Evolutionary conservation across 2,888 invertebrate species (phyloP).

Genomic region (Microctonus brassicae): DNA sequence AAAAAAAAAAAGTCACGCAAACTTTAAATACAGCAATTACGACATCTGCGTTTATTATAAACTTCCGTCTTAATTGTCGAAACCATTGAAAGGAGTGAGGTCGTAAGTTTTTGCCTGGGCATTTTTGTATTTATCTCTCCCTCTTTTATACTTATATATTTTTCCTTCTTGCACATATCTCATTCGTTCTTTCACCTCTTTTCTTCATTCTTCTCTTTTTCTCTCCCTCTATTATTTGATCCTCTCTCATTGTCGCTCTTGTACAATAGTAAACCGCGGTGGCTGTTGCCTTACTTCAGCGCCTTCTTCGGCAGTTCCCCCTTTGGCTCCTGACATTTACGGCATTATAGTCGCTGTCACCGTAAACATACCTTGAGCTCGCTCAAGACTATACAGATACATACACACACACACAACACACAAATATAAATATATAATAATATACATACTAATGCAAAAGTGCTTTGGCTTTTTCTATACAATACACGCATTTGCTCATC

Average conservation of each 20-base stretch:
- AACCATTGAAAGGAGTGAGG: conserved; percentile 33
- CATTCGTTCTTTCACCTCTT: not conserved
- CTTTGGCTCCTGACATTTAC: conserved; percentile 40
- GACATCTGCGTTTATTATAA: conserved; percentile 36
- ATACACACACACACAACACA: not conserved
- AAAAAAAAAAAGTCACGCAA: conserved; percentile 26
- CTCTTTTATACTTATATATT: conserved; percentile 13
- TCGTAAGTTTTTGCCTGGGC: conserved; percentile 27
- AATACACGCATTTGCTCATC: too few species aligned
- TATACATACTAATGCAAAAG: not conserved
- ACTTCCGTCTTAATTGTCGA: conserved; percentile 38
- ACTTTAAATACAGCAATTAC: conserved; percentile 32
- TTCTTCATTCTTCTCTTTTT: not conserved
- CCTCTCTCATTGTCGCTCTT: conserved; percentile 28
- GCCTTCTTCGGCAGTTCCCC: conserved; percentile 38
- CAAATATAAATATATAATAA: conserved; percentile 4
- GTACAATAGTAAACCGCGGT: conserved; percentile 22
- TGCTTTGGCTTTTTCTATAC: too few species aligned
- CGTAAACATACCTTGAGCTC: conserved; percentile 25
- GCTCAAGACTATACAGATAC: conserved; percentile 15
- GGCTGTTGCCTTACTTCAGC: conserved; percentile 39
- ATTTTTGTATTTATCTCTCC: conserved; percentile 26
- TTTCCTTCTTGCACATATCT: not conserved
- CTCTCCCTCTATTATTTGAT: conserved; percentile 18
- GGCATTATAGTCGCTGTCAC: conserved; percentile 39